A percentile compares a stretch with the other conserved stretches of the same genome.
Evolutionary conservation across 1,140 invertebrate genomes (phyloP).

Genomic region (Pseudoatta argentina): DNA sequence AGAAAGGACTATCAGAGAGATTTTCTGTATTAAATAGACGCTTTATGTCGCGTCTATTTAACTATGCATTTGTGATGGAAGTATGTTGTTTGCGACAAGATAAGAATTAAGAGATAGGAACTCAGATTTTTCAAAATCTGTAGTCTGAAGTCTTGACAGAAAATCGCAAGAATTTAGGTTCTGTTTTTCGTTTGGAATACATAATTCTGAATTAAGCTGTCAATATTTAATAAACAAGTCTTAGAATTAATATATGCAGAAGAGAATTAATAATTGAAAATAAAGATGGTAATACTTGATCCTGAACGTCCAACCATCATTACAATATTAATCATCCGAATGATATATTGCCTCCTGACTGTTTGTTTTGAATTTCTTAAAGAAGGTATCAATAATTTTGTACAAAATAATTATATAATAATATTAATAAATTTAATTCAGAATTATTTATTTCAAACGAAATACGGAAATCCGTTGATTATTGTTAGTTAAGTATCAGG

Average conservation of each 20-base stretch:
- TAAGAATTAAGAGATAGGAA: background rate
- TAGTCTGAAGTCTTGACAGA: background rate
- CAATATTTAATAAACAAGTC: constrained; percentile 7
- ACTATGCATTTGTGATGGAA: constrained; percentile 5
- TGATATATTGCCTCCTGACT: too few relatives aligned
- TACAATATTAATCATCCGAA: too few relatives aligned
- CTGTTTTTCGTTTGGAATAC: too few relatives aligned
- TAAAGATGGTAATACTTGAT: background rate
- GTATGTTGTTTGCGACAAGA: background rate
- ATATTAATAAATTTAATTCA: background rate
- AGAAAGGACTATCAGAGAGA: background rate
- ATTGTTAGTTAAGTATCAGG: too few relatives aligned
- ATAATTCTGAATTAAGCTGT: background rate
- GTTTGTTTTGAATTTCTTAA: too few relatives aligned
- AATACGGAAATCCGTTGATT: background rate
- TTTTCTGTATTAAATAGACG: background rate
- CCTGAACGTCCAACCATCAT: too few relatives aligned
- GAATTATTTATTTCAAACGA: background rate
- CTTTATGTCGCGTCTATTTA: background rate
- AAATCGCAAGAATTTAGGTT: background rate
- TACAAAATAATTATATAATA: too few relatives aligned
- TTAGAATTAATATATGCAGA: too few relatives aligned
- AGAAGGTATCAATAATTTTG: too few relatives aligned
- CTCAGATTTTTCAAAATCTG: background rate
- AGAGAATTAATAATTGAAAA: constrained; percentile 38